Evolutionary conservation across 2,888 invertebrate species (phyloP), one percentile per base, ranked within the genome.

Genomic region (Ganaspis brasiliensis): DNA sequence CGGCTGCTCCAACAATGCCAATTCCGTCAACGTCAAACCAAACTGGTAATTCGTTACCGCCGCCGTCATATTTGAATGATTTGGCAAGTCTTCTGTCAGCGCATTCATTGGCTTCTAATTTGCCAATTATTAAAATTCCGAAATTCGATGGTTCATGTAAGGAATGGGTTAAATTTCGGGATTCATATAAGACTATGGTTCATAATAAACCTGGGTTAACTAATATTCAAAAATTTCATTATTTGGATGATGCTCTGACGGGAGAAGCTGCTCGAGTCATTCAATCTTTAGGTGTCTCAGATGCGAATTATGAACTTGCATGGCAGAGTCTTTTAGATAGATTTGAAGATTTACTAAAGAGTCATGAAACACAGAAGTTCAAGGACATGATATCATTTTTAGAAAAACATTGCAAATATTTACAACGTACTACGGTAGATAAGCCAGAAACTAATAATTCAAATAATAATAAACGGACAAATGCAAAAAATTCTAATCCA

Each of bases 161-260:
- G 3, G 31, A 31, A n/a, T 76, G 61, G 72, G 24, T 63, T 1
- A 14, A 59, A 35, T 72, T 76, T 49, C 24, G 55, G 9, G 63
- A 76, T 61, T 61, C 52, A 5, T 76, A 37, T 16, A 26, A 55
- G 1, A 37, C 72, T 0, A 37, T 76, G 2, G 55, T 63, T 12
- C 70, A 76, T 49, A 26, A 12, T 0, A 70, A 70, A 9, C 2
- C 31, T 4, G 0, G 12, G 0, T 19, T 73, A 10, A 6, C 61
- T 0, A 24, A n/a, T 1, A 72, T 57, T 26, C 35, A 71, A 24
- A 76, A 76, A 40, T 76, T 76, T 24, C 75, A 76, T 5, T 76
- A 72, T 55, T 72, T 76, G n/a, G 14, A 16, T 1, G 37, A 56
- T 0, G 16, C 14, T 8, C 21, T 67, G 55, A 49, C n/a, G 3